These are phyloP conservation scores for Phodopus roborovskii DNA, from an alignment of 2,113 vertebrate genomes.

Conservation along the genomic window DNA sequence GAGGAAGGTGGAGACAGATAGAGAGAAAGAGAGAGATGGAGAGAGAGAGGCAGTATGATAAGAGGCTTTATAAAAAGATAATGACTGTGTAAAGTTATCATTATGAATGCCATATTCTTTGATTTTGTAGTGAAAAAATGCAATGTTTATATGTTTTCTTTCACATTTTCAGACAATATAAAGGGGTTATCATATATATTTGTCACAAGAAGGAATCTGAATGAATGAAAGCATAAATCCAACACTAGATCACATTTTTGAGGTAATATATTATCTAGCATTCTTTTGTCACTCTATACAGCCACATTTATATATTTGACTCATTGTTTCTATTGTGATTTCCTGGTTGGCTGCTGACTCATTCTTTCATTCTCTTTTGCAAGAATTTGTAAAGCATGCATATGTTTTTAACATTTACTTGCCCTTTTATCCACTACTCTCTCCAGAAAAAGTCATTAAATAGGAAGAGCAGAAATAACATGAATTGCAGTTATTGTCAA, in stretches of 20 bases:
- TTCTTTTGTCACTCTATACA: background rate
- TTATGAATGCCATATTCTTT: background rate
- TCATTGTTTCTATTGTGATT: background rate
- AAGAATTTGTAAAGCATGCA: slow-evolving; percentile 52
- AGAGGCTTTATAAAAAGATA: background rate
- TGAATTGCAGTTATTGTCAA: slow-evolving; percentile 53
- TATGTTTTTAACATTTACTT: slow-evolving; percentile 70
- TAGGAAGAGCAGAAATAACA: slow-evolving; percentile 54
- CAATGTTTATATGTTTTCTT: background rate
- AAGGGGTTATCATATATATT: background rate
- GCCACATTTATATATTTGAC: background rate
- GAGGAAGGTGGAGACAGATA: background rate
- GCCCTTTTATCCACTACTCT: slow-evolving; percentile 64
- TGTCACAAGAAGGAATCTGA: background rate
- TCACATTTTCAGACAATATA: background rate
- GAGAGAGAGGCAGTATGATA: background rate
- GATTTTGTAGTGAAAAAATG: background rate
- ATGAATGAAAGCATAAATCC: background rate
- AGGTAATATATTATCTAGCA: background rate
- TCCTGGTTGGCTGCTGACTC: background rate
- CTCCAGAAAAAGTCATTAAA: slow-evolving; percentile 68
- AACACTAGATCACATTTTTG: background rate
- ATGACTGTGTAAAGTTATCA: background rate
- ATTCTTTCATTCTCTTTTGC: background rate
- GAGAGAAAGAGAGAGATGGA: background rate